These are phyloP conservation scores for Lasius fuliginosus DNA, from an alignment of 2,888 invertebrate genomes.

Conservation along the genomic window DNA sequence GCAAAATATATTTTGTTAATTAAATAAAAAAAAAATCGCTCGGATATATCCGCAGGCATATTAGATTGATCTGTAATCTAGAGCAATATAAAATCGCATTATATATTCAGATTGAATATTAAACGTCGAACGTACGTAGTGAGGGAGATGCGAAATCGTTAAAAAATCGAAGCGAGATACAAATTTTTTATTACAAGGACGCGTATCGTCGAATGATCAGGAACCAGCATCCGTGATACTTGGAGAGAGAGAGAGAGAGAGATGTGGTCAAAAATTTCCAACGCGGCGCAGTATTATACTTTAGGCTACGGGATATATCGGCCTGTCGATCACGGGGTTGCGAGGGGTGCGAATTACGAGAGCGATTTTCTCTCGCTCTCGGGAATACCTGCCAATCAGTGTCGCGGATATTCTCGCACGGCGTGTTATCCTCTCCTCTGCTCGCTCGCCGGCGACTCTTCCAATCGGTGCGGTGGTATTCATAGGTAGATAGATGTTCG, in stretches of 20 bases:
- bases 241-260: background rate
- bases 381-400: constrained; percentile 76
- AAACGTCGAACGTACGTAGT: background rate
- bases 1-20: background rate
- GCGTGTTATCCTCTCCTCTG: constrained; percentile 32
- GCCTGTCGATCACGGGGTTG: constrained; percentile 19
- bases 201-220: background rate
- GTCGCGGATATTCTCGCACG: constrained; percentile 70
- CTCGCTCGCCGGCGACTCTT: constrained; percentile 65
- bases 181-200: background rate
- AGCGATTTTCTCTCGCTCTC: constrained; percentile 65
- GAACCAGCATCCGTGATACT: background rate
- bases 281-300: background rate
- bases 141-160: background rate
- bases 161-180: background rate
- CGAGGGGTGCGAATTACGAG: constrained; percentile 57
- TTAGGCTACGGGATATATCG: constrained; percentile 4
- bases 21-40: background rate
- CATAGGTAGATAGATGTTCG: constrained; percentile 16
- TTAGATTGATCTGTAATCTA: background rate
- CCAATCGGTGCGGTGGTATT: constrained; percentile 45
- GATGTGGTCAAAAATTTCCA: constrained; percentile 30
- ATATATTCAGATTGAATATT: background rate
- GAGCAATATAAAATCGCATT: background rate
- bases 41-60: background rate